Base-by-base conservation (phyloP, 2,113 vertebrate genomes). In the Microcebus griseorufus region DNA sequence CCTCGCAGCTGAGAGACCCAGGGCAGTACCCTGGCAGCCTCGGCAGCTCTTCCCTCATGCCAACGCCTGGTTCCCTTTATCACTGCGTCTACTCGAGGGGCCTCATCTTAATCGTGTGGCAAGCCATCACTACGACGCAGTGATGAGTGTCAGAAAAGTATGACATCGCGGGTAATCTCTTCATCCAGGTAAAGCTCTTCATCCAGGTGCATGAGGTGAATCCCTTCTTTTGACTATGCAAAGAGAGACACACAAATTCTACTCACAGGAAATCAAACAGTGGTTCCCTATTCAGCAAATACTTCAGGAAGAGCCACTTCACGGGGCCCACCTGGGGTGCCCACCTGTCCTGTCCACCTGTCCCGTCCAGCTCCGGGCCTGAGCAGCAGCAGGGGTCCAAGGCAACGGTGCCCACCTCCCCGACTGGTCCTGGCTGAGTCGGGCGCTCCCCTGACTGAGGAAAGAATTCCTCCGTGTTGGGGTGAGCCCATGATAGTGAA, bases 311-410 rank as follows among this genome's bases (percentile, higher is more conserved):
- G 45, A 6, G 10, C 42, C 69, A 22, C 14, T 72, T 32, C 18
- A 8, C 25, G 32, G 42, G 55, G 34, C 17, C 48, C 48, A 22
- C 14, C 9, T 14, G 2, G 53, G 51, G 37, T 4, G 13, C 9
- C 42, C n/a, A 53, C 22, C 11, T 16, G 3, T 14, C 9, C 11
- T 0, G 2, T 18, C 2, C 13, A 1, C 22, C 16, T 16, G 3
- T 14, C 9, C 11, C 0, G 4, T 25, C 2, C 13, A 1, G 9
- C 75, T 62, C 32, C 22, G 34, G 25, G 12, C 27, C 65, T 20
- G 25, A 32, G 18, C 8, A 27, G 18, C 18, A 17, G 12, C 58
- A 58, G 34, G 65, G 14, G 13, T 14, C 17, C 25, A 32, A 51
- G 48, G 17, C 23, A 7, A 1, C 2, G 1, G 8, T 23, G 64